Conservation (phyloP, 2,113 vertebrate genomes). For the Mus musculus region DNA sequence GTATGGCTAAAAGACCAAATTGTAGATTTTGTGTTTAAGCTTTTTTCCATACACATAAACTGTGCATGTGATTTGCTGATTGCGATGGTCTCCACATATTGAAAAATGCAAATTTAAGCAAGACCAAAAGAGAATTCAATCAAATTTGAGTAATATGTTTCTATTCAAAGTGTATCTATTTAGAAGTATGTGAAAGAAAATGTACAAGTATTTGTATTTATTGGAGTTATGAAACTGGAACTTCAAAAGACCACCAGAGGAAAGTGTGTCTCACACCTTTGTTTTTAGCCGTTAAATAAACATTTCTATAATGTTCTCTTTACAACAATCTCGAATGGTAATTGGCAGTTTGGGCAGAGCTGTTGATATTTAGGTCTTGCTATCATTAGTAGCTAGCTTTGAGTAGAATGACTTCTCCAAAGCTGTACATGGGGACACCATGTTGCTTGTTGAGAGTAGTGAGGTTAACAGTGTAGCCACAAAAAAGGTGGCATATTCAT, state of each 20-base stretch:
- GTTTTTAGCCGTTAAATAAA: background rate
- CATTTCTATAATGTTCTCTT: background rate
- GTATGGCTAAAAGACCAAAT: background rate
- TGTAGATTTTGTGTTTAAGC: background rate
- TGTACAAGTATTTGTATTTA: background rate
- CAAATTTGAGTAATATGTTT: background rate
- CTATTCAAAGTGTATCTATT: background rate
- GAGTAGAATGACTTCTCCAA: background rate
- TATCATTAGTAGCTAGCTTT: background rate
- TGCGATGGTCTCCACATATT: background rate
- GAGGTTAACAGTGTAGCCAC: background rate
- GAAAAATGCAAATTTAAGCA: background rate
- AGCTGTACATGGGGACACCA: background rate
- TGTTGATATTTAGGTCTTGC: background rate
- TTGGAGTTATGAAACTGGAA: background rate
- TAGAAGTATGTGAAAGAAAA: background rate
- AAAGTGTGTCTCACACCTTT: background rate
- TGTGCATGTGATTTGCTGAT: background rate
- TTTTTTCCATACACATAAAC: background rate
- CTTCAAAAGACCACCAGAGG: background rate
- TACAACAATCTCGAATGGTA: constrained; percentile 4
- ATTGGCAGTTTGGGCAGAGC: background rate
- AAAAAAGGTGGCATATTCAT: background rate
- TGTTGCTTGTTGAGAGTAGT: background rate
- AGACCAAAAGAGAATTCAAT: background rate